phyloP scores from a whole-genome alignment of 2,888 invertebrate species.

The Sphaeridia pumilis region DNA sequence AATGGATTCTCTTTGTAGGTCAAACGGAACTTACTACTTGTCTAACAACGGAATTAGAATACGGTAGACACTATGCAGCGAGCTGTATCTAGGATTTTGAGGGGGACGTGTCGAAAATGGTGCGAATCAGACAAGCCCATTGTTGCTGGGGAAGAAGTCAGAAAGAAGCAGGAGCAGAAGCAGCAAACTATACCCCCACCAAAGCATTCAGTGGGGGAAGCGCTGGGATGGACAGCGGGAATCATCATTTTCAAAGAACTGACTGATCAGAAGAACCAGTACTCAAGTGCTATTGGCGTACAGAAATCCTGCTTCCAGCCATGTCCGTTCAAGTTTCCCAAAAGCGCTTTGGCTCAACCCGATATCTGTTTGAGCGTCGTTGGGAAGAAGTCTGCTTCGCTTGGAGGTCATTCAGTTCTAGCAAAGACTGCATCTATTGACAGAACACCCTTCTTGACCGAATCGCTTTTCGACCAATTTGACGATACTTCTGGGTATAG shows the following conservation, averaged over 20 bases:
- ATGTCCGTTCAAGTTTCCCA: conserved; percentile 14
- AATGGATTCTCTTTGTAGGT: too few species aligned
- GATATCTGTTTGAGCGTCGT: not conserved
- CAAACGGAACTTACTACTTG: too few species aligned
- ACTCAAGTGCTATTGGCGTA: not conserved
- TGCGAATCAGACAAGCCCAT: conserved; percentile 26
- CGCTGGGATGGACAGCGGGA: conserved; percentile 28
- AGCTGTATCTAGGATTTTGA: conserved; percentile 24
- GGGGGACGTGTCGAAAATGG: conserved; percentile 23
- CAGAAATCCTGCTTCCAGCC: not conserved
- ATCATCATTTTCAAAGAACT: conserved; percentile 23
- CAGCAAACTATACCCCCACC: conserved; percentile 17
- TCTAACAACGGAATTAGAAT: too few species aligned
- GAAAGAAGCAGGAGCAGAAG: conserved; percentile 19
- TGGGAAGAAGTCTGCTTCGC: not conserved
- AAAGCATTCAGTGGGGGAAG: conserved; percentile 25
- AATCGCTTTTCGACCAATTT: not conserved
- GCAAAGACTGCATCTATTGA: conserved; percentile 15
- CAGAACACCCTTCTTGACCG: conserved; percentile 20
- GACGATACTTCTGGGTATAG: too few species aligned
- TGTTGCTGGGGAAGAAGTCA: conserved; percentile 23
- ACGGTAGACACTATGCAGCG: conserved; percentile 30
- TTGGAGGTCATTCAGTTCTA: not conserved
- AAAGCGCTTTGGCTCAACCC: conserved; percentile 20
- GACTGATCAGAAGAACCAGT: conserved; percentile 19